Conservation (phyloP, 2,797 vertebrate genomes). For the Acanthis flammea region DNA sequence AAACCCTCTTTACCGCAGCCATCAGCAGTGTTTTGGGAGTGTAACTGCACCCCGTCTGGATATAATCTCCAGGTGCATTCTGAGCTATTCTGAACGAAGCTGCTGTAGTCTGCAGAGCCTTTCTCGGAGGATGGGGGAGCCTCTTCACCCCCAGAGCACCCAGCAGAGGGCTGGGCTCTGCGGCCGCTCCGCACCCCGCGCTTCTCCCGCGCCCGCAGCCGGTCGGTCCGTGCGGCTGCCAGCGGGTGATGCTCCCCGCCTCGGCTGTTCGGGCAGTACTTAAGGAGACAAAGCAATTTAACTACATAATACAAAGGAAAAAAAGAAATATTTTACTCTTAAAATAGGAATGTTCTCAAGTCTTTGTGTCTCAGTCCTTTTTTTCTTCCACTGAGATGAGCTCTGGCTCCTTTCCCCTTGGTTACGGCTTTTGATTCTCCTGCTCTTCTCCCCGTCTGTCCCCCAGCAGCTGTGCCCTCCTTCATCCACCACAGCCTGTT, state of each 20-base stretch:
- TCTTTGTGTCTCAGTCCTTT: background rate
- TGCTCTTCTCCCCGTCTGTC: background rate
- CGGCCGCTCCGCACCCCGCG: rapidly evolving
- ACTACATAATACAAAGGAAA: background rate
- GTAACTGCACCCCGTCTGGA: background rate
- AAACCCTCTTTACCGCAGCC: background rate
- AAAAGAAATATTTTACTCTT: background rate
- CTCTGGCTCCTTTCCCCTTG: background rate
- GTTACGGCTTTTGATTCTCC: background rate
- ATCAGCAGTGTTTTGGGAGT: background rate
- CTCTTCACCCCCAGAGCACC: background rate
- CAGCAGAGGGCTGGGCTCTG: background rate
- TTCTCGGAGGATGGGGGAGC: background rate
- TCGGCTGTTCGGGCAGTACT: background rate
- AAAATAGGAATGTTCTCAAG: background rate
- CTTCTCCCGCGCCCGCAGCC: background rate
- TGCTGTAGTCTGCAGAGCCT: background rate
- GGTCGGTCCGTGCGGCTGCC: rapidly evolving
- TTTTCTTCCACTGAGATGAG: background rate
- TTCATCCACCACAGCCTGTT: background rate
- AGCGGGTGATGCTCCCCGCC: rapidly evolving
- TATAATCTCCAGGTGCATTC: background rate
- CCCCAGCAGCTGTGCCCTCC: background rate
- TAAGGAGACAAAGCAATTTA: background rate
- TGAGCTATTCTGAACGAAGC: background rate